These are phyloP conservation scores for Hydrotaea diabolus DNA, from an alignment of 2,888 invertebrate genomes.

Conservation along the genomic window DNA sequence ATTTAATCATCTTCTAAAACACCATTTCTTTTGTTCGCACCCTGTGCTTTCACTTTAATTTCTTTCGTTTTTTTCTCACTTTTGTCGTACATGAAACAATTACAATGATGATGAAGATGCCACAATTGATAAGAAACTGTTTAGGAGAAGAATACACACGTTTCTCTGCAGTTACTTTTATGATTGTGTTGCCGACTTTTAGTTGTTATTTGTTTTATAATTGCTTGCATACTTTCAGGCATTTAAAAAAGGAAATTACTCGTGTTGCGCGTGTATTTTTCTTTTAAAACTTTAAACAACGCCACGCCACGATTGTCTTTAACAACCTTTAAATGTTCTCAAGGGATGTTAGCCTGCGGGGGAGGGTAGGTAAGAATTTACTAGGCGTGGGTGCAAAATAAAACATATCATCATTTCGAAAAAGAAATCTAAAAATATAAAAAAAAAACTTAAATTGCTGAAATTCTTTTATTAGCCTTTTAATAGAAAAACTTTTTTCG, in stretches of 20 bases:
- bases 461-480: conserved; percentile 25
- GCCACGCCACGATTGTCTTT: too few species aligned
- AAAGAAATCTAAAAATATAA: too few species aligned
- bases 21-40: not conserved
- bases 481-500: conserved; percentile 50
- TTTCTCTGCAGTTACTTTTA: not conserved
- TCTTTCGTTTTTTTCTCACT: not conserved
- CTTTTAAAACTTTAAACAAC: not conserved
- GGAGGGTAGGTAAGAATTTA: too few species aligned
- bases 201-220: conserved; percentile 56
- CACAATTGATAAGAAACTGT: not conserved
- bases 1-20: not conserved
- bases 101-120: not conserved
- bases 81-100: not conserved
- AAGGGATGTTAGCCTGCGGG: too few species aligned
- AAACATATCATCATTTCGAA: too few species aligned
- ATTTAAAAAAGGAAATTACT: conserved; percentile 39
- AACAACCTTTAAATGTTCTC: not conserved
- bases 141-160: not conserved
- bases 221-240: conserved; percentile 62
- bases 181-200: conserved; percentile 4
- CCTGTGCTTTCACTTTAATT: not conserved
- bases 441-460: conserved; percentile 39
- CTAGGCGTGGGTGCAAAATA: too few species aligned
- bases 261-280: not conserved